Percentiles rank a stretch among this genome's conserved stretches.
Conservation (phyloP, 2,888 invertebrate species). For the Euspilapteryx auroguttella region DNA sequence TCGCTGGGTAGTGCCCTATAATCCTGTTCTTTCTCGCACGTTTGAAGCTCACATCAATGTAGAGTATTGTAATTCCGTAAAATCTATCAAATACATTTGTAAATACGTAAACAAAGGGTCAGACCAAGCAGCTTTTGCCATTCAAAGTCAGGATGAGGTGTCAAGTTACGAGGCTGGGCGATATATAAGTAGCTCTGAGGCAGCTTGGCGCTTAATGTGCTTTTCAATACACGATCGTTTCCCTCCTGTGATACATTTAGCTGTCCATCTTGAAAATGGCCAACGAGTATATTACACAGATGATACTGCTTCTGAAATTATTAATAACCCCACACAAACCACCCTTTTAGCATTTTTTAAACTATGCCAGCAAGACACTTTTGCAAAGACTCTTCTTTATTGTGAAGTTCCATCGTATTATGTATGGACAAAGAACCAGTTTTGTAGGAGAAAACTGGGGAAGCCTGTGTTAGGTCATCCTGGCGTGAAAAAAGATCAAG, state of each 20-base stretch:
- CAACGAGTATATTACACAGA: conserved; percentile 8
- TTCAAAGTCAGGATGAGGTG: conserved; percentile 10
- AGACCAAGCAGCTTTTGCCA: conserved; percentile 7
- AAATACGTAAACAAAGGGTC: conserved; percentile 12
- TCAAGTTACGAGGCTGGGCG: conserved; percentile 9
- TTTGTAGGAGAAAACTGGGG: conserved; percentile 7
- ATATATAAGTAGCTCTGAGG: conserved; percentile 10
- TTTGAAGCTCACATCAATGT: conserved; percentile 10
- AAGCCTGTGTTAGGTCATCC: conserved; percentile 9
- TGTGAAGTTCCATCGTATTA: conserved; percentile 11
- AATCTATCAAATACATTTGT: conserved; percentile 10
- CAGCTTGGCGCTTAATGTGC: conserved; percentile 6
- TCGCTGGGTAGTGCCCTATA: conserved; percentile 14
- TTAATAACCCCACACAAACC: conserved; percentile 9
- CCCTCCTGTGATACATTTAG: conserved; percentile 8
- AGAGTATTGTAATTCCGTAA: conserved; percentile 9
- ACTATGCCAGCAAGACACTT: conserved; percentile 12
- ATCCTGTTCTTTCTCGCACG: conserved; percentile 8
- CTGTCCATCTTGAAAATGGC: conserved; percentile 9
- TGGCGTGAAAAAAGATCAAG: conserved; percentile 7
- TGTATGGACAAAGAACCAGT: conserved; percentile 5
- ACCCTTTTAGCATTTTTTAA: conserved; percentile 14
- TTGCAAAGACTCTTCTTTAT: conserved; percentile 13
- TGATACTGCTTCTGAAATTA: conserved; percentile 8
- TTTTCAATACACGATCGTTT: conserved; percentile 7